Conservation (phyloP, 2,113 vertebrate species). For the Nyctibius bracteatus region DNA sequence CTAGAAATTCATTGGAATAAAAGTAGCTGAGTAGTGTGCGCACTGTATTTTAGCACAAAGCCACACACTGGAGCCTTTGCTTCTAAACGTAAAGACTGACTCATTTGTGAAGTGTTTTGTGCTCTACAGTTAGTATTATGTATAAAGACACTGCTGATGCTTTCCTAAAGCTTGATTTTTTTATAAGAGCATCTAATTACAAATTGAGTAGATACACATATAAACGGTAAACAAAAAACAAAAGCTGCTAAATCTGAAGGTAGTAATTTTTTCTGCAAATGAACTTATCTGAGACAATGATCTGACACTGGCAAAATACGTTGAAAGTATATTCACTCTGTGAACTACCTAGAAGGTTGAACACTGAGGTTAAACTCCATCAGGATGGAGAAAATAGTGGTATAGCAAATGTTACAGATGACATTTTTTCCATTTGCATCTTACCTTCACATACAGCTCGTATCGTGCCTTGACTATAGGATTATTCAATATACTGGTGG, state of each 20-base stretch:
- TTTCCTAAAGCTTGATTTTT: background rate
- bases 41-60: background rate
- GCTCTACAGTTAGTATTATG: background rate
- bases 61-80: background rate
- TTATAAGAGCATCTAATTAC: background rate
- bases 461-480: constrained; percentile 84
- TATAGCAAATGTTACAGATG: background rate
- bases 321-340: background rate
- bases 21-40: background rate
- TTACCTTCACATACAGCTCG: constrained; percentile 86
- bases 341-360: background rate
- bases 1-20: background rate
- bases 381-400: background rate
- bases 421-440: background rate
- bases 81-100: background rate
- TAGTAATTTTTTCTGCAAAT: background rate
- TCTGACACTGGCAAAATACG: background rate
- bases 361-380: background rate
- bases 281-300: background rate
- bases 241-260: background rate
- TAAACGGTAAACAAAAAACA: background rate
- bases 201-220: background rate
- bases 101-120: background rate
- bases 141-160: background rate
- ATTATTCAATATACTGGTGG: constrained; percentile 88